Evolutionary conservation across 2,797 vertebrate genomes (phyloP).

Genomic region (Kryptopterus vitreolus): DNA sequence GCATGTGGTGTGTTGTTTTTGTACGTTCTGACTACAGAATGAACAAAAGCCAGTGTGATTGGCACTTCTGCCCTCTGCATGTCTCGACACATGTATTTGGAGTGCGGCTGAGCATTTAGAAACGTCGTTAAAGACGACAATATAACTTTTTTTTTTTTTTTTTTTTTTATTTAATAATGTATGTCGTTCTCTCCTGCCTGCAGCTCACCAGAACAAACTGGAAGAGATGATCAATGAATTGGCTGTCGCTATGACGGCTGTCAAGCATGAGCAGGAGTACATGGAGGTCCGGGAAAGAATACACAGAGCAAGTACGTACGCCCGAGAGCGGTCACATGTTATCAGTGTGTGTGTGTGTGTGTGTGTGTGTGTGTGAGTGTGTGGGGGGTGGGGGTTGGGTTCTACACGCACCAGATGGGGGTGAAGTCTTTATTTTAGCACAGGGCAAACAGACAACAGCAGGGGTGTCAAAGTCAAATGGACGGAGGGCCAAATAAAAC

Average conservation of each 20-base stretch:
- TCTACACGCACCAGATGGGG: too few species aligned
- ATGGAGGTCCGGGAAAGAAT: conserved; percentile 99
- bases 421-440: too few species aligned
- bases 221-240: conserved; percentile 99
- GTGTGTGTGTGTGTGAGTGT: too few species aligned
- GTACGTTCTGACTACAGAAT: not conserved
- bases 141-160: not conserved
- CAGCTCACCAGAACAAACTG: conserved; percentile 98
- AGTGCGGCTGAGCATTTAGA: not conserved
- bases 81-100: not conserved
- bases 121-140: not conserved
- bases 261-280: conserved; percentile 99
- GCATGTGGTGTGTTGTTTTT: not conserved
- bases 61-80: conserved; percentile 7
- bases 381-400: too few species aligned
- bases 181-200: too few species aligned
- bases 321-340: not conserved
- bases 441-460: too few species aligned
- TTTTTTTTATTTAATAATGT: not conserved
- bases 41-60: not conserved
- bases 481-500: too few species aligned
- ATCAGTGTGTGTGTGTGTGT: too few species aligned
- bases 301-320: conserved; percentile 92
- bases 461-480: too few species aligned
- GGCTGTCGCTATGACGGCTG: conserved; percentile 96